Percentiles rank a stretch among this genome's conserved stretches.
These are phyloP conservation scores for Phoebastria nigripes DNA, from an alignment of 2,797 vertebrate species.

Conservation along the genomic window DNA sequence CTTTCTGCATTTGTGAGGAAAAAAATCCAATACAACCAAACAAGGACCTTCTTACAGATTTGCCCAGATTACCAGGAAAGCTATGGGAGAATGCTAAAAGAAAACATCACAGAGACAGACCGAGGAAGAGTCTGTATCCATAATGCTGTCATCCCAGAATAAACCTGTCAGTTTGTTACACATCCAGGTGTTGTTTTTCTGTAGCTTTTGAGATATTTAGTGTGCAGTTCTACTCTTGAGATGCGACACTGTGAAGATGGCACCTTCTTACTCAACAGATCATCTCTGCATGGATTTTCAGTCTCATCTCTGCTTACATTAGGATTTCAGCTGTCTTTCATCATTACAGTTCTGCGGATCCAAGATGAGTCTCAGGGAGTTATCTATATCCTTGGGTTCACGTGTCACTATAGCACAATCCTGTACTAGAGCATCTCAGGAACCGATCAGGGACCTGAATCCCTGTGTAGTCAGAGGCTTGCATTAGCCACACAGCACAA, in stretches of 20 bases:
- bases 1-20: neutral
- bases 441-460: neutral
- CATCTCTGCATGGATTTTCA: slow-evolving; percentile 43
- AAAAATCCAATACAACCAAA: neutral
- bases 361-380: neutral
- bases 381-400: neutral
- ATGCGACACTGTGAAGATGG: slow-evolving; percentile 1
- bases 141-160: slow-evolving; percentile 40
- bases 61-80: neutral
- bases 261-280: slow-evolving; percentile 25
- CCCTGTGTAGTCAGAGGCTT: neutral
- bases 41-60: neutral
- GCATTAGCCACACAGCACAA: neutral
- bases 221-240: neutral
- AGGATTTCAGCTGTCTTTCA: slow-evolving; percentile 36
- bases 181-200: slow-evolving; percentile 48
- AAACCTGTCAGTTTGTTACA: slow-evolving; percentile 35
- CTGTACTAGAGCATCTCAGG: neutral
- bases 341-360: neutral
- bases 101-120: neutral
- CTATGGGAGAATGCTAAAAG: neutral
- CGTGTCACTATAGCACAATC: neutral
- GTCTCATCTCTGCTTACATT: neutral
- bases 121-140: neutral
- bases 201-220: slow-evolving; percentile 25